Conservation (phyloP, 2,888 invertebrate genomes). For the Zelleria hepariella region DNA sequence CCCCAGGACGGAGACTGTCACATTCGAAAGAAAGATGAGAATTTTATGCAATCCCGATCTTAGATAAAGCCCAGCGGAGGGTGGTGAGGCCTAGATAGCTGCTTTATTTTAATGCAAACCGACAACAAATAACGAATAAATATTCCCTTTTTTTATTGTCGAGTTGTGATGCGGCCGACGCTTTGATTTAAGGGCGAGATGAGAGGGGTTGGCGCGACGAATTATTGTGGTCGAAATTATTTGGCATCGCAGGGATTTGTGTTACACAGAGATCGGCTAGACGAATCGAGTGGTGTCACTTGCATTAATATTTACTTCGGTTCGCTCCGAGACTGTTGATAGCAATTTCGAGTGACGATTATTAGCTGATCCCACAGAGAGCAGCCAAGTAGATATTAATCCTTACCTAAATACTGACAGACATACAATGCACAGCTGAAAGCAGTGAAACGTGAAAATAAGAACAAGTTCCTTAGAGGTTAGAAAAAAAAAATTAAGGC, state of each 20-base stretch:
- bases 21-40: conserved; percentile 56
- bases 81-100: conserved; percentile 61
- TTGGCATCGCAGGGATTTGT: conserved; percentile 52
- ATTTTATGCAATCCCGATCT: conserved; percentile 67
- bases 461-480: no score
- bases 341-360: not conserved
- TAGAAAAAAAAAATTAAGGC: no score
- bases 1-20: conserved; percentile 44
- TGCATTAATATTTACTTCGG: conserved; percentile 33
- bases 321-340: not conserved
- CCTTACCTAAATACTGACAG: no score
- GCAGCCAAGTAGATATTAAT: not conserved
- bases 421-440: no score
- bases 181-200: conserved; percentile 61
- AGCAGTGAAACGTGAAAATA: no score
- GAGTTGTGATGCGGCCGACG: conserved; percentile 53
- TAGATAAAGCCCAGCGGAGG: conserved; percentile 57
- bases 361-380: not conserved
- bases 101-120: conserved; percentile 69
- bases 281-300: conserved; percentile 43
- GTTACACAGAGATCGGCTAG: conserved; percentile 40
- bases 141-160: conserved; percentile 64
- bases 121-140: conserved; percentile 70
- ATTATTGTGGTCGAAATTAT: conserved; percentile 64
- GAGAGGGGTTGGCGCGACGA: conserved; percentile 51